phyloP scores from a whole-genome alignment of 2,888 invertebrate species.

The Luperina testacea region DNA sequence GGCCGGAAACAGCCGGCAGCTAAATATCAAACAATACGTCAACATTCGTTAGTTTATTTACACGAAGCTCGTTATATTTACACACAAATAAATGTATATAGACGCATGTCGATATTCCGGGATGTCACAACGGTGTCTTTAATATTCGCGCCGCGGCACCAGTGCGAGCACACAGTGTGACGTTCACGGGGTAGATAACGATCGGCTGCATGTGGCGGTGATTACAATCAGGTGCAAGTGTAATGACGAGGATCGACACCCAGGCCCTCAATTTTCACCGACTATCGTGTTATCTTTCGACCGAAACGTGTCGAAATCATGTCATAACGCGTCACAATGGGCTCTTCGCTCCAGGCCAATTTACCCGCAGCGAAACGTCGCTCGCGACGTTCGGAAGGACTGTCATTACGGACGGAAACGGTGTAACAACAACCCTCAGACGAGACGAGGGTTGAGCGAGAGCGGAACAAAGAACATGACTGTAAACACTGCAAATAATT shows the following conservation, averaged over 20 bases:
- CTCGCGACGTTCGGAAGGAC: slow-evolving; percentile 16
- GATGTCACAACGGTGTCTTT: slow-evolving; percentile 31
- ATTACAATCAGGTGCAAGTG: slow-evolving; percentile 25
- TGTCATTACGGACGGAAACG: slow-evolving; percentile 54
- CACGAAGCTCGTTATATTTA: slow-evolving; percentile 26
- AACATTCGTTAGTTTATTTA: slow-evolving; percentile 35
- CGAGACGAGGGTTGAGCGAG: slow-evolving; percentile 54
- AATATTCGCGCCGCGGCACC: slow-evolving; percentile 20
- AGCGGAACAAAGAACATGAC: slow-evolving; percentile 52
- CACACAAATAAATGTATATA: slow-evolving; percentile 23
- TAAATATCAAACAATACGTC: slow-evolving; percentile 40
- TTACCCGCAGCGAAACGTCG: slow-evolving; percentile 27
- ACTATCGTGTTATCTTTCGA: slow-evolving; percentile 49
- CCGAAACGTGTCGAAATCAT: slow-evolving; percentile 52
- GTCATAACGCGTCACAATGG: slow-evolving; percentile 40
- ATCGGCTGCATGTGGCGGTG: slow-evolving; percentile 30
- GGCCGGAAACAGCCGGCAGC: slow-evolving; percentile 12
- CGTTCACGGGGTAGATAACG: slow-evolving; percentile 14
- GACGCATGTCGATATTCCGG: slow-evolving; percentile 8
- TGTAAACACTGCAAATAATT: slow-evolving; percentile 62
- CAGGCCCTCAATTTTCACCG: slow-evolving; percentile 41
- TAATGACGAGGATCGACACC: slow-evolving; percentile 6
- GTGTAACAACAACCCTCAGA: slow-evolving; percentile 57
- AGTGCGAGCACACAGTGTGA: background rate
- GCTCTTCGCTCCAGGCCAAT: slow-evolving; percentile 29